Evolutionary conservation across 2,113 vertebrate genomes (phyloP), one percentile per base, ranked within the genome.

Genomic region (Furnarius figulus): DNA sequence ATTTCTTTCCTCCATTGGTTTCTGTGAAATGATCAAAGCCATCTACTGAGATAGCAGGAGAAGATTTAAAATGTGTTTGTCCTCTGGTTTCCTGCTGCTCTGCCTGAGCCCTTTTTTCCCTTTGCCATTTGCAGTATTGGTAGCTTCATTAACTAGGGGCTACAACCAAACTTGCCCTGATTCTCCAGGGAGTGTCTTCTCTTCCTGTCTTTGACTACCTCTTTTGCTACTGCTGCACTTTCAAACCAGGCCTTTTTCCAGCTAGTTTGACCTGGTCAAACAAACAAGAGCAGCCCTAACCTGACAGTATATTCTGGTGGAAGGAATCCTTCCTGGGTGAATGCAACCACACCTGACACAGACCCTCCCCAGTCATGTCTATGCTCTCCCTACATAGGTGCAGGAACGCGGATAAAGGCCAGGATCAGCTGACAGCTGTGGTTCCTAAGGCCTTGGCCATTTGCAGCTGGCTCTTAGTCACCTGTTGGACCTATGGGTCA

Each of bases 341-440:
- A 22, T 33, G 30, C 24, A 52, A 33, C 23, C 18, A 62, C 66
- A 42, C 15, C 17, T 33, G 20, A 14, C 71, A 87, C 52, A 75
- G 20, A 74, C 13, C 46, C 24, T 87, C 31, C 24, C 49, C 53
- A 85, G 65, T 5, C 35, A 25, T 5, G 3, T 11, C 56, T 68
- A n/a, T 56, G 13, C 12, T 77, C 22, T 39, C 10, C 7, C 25
- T 2, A 0, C 3, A 70, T 9, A 49, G 9, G 4, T 2, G 0
- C 3, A 1, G 44, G 50, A 84, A 37, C 24, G 11, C 0, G 8
- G 28, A 50, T 28, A 21, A 19, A 61, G 24, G 16, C 30, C 37
- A 66, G 39, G 30, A 86, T 42, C 15, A 47, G 23, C 2, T 18
- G 5, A 6, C 17, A 70, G 0, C 22, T 40, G 27, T 3, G 14